Base-by-base conservation (phyloP, 2,888 invertebrate genomes). In the Prosopocoilus inquinatus region DNA sequence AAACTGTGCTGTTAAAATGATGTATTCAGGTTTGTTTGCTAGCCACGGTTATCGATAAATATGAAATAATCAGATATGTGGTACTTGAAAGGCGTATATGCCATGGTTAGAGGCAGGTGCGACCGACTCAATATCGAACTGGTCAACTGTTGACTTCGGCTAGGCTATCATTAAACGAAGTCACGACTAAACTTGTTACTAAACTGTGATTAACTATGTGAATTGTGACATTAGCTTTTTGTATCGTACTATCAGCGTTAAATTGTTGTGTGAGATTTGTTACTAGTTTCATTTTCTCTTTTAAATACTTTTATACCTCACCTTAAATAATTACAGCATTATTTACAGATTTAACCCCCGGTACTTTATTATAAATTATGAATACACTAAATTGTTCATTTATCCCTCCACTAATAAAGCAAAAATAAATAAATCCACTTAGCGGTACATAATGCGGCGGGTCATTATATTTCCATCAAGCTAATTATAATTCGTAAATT, bases 201-300 rank as follows among this genome's bases (percentile, higher is more conserved):
- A 68, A 68, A 68, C 67, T 67, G 67, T 66, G 68, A 68, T 68
- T 70, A 69, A 68, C 65, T 66, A 66, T 66, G 68, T 69, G 67
- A 69, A 69, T 68, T 68, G 69, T 67, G 68, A 69, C 68, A 68
- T 69, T 67, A 69, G 64, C 64, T 67, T 68, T 66, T 69, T 66
- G 63, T 66, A 68, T 67, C 66, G 64, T 63, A 63, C 62, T 61
- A 64, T 67, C 64, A 59, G 63, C 63, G 59, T 63, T 41, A 15
- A 41, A 41, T 13, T 41, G 12, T 34, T 43, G 43, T 50, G 44
- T 35, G 50, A 44, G 20, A 28, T 28, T 28, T 28, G 20, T 28
- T 28, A 7, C 5, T 28, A 28, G 20, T 28, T 28, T 28, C 4
- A 28, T 28, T 28, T 28, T 28, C 20, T 28, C 7, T 28, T 28